Conservation (phyloP, 2,797 vertebrate genomes). For the Chiloscyllium punctatum region DNA sequence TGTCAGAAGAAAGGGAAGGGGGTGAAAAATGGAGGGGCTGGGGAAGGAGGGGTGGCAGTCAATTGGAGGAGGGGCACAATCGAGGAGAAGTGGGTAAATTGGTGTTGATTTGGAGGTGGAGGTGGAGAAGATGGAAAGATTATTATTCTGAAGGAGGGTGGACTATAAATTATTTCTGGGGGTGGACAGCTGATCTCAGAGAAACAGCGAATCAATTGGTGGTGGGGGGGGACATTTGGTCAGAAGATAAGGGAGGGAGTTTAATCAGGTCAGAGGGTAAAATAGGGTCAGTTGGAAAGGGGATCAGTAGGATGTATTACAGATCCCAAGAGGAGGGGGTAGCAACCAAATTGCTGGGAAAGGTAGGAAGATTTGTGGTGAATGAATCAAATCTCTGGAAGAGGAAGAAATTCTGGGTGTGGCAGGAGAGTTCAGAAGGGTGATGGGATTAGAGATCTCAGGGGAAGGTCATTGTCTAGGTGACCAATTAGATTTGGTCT, state of each 20-base stretch:
- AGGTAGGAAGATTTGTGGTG: neutral
- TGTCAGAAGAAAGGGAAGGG: neutral
- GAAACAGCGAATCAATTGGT: neutral
- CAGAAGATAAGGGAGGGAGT: neutral
- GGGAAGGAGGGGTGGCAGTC: no score
- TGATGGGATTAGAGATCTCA: neutral
- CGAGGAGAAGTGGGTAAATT: neutral
- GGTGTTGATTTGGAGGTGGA: no score
- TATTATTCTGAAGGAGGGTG: no score
- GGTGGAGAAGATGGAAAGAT: no score
- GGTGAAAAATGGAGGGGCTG: neutral
- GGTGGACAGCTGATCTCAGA: neutral
- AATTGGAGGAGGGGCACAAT: neutral
- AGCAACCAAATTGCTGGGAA: neutral
- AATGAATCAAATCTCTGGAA: no score
- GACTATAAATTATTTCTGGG: no score
- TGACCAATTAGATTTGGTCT: neutral
- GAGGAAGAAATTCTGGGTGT: no score
- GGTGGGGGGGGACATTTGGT: neutral
- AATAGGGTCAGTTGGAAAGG: neutral
- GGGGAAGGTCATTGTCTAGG: neutral
- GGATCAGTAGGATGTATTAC: neutral
- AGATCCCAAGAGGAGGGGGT: no score
- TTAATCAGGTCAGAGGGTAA: neutral
- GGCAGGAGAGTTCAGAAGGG: neutral